These are phyloP conservation scores for Drosophila mettleri DNA, from an alignment of 2,888 invertebrate species.

Conservation along the genomic window DNA sequence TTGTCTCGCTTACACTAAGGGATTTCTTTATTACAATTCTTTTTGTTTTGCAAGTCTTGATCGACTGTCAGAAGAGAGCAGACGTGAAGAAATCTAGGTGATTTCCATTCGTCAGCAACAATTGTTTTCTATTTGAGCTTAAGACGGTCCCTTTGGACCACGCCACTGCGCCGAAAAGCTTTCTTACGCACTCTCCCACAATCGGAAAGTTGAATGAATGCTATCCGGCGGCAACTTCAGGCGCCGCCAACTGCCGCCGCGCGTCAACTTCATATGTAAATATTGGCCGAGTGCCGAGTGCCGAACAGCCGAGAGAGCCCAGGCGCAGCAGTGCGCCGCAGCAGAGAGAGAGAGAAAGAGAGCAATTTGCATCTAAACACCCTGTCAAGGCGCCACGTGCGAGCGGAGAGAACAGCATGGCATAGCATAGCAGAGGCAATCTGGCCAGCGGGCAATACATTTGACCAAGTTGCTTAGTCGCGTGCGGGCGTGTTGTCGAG, in stretches of 20 bases:
- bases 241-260: slow-evolving; percentile 50
- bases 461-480: slow-evolving; percentile 83
- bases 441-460: slow-evolving; percentile 80
- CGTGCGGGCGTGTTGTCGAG: slow-evolving; percentile 82
- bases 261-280: slow-evolving; percentile 76
- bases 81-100: background rate
- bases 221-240: slow-evolving; percentile 53
- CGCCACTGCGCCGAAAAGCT: slow-evolving; percentile 50
- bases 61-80: background rate
- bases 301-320: slow-evolving; percentile 7
- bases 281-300: slow-evolving; percentile 46
- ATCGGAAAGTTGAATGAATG: slow-evolving; percentile 67
- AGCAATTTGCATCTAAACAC: slow-evolving; percentile 6
- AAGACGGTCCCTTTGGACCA: background rate
- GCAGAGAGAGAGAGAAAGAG: slow-evolving; percentile 32
- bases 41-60: background rate
- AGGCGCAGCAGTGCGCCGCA: slow-evolving; percentile 24
- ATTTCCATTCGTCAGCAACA: background rate
- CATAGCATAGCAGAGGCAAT: slow-evolving; percentile 44
- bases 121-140: background rate
- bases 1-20: background rate
- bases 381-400: slow-evolving; percentile 45
- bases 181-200: slow-evolving; percentile 48
- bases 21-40: background rate
- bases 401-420: slow-evolving; percentile 27